These are phyloP conservation scores for Meda fulgida DNA, from an alignment of 2,797 vertebrate species.

Conservation along the genomic window DNA sequence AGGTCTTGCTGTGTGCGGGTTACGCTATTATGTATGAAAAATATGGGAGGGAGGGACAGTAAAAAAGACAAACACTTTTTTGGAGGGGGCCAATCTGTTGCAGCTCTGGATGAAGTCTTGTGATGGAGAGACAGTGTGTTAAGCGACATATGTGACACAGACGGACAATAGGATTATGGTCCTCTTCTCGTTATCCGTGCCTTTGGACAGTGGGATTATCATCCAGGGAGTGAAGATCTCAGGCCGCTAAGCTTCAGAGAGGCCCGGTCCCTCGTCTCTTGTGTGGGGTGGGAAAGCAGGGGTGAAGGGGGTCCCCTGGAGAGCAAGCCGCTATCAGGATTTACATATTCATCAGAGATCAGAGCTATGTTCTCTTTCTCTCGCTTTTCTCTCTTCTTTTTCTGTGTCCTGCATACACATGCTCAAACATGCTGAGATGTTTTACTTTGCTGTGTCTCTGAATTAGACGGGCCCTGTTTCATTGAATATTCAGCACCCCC, in stretches of 20 bases:
- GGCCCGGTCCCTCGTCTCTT: constrained; percentile 66
- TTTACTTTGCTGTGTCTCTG: not conserved
- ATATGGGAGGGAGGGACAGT: constrained; percentile 23
- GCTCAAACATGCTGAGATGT: constrained; percentile 22
- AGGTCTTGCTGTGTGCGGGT: not conserved
- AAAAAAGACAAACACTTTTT: constrained; percentile 36
- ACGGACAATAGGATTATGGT: constrained; percentile 80
- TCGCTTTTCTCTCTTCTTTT: constrained; percentile 19
- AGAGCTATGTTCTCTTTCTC: constrained; percentile 58
- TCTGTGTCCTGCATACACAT: constrained; percentile 53
- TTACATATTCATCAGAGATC: constrained; percentile 85
- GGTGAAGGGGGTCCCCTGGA: constrained; percentile 75
- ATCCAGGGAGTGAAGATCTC: constrained; percentile 72
- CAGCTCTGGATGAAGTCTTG: constrained; percentile 75
- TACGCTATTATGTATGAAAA: not conserved
- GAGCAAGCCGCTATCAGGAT: constrained; percentile 75
- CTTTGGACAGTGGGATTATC: constrained; percentile 72
- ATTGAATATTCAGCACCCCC: not conserved
- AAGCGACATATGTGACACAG: constrained; percentile 77
- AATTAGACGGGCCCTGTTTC: not conserved
- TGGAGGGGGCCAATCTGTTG: constrained; percentile 74
- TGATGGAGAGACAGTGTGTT: constrained; percentile 75
- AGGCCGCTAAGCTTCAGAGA: constrained; percentile 71
- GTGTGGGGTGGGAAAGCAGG: constrained; percentile 66
- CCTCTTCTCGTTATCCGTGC: constrained; percentile 74